These are phyloP conservation scores for Neodiprion lecontei DNA, from an alignment of 1,140 invertebrate genomes.

Conservation along the genomic window DNA sequence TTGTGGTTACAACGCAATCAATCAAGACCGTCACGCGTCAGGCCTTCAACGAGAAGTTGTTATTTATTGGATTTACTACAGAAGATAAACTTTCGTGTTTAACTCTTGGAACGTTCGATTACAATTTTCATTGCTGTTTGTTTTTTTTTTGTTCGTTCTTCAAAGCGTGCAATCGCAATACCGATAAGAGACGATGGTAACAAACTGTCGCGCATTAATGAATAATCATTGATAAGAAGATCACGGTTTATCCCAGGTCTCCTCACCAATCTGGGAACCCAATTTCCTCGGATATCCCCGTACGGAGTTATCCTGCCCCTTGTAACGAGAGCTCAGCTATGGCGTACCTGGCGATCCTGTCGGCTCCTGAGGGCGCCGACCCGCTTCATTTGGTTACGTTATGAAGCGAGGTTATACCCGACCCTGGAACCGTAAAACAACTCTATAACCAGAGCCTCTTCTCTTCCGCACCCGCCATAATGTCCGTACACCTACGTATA, in stretches of 20 bases:
- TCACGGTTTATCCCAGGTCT: background rate
- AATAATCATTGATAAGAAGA: too few species aligned
- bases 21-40: too few species aligned
- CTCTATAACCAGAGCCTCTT: background rate
- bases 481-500: background rate
- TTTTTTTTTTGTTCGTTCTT: too few species aligned
- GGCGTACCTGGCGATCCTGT: background rate
- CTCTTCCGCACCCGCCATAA: background rate
- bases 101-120: too few species aligned
- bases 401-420: conserved; percentile 10
- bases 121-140: too few species aligned
- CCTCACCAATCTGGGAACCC: background rate
- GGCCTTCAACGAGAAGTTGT: too few species aligned
- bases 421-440: conserved; percentile 13
- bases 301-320: background rate
- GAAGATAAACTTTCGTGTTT: too few species aligned
- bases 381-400: conserved; percentile 13
- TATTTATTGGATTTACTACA: too few species aligned
- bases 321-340: conserved; percentile 10
- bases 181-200: too few species aligned
- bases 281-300: background rate
- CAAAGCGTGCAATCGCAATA: too few species aligned
- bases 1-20: too few species aligned
- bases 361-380: conserved; percentile 1
- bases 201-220: too few species aligned